A percentile compares a stretch with the other conserved stretches of the same genome.
phyloP scores from a whole-genome alignment of 2,888 invertebrate genomes.

The Drosophila limbata region DNA sequence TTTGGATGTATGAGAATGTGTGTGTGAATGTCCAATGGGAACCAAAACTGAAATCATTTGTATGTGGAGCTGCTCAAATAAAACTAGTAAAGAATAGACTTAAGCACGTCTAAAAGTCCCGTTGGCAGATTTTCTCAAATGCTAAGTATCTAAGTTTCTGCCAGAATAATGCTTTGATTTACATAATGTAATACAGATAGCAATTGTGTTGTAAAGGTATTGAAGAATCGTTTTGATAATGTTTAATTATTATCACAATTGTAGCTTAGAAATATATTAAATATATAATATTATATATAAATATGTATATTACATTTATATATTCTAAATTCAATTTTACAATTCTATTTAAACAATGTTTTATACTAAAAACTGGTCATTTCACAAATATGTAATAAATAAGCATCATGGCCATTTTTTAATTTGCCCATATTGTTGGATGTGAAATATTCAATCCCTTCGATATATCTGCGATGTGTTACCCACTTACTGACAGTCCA shows the following conservation, averaged over 20 bases:
- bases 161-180: not conserved
- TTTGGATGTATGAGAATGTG: conserved; percentile 7
- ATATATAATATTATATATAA: too few relatives aligned
- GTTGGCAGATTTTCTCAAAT: conserved; percentile 8
- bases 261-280: not conserved
- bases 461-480: not conserved
- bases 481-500: conserved; percentile 8
- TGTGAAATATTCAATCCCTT: not conserved
- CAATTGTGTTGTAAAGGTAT: not conserved
- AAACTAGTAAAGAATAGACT: conserved; percentile 17
- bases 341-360: too few relatives aligned
- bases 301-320: too few relatives aligned
- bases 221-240: not conserved
- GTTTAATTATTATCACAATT: not conserved
- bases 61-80: conserved; percentile 15
- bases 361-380: too few relatives aligned
- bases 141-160: not conserved
- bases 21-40: conserved; percentile 55
- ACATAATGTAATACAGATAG: not conserved
- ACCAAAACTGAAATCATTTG: conserved; percentile 36
- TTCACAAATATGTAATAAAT: too few relatives aligned
- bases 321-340: too few relatives aligned
- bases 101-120: conserved; percentile 12
- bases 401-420: too few relatives aligned
- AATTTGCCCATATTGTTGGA: too few relatives aligned